phyloP scores from a whole-genome alignment of 2,113 vertebrate species.

The Lepus europaeus region DNA sequence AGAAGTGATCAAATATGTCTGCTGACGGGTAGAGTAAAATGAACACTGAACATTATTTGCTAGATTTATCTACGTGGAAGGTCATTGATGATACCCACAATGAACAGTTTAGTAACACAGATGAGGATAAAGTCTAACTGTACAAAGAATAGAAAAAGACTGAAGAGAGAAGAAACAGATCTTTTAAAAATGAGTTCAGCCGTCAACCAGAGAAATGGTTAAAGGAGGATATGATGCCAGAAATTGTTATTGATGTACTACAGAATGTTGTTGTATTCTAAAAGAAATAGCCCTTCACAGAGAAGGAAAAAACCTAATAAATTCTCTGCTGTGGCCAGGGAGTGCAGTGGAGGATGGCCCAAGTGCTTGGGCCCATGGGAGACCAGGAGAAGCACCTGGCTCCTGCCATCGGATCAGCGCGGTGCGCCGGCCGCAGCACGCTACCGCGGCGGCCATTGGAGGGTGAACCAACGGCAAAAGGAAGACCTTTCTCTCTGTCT shows the following conservation, averaged over 20 bases:
- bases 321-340: too few species aligned
- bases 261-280: neutral
- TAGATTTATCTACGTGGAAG: neutral
- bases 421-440: too few species aligned
- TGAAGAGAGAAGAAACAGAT: neutral
- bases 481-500: too few species aligned
- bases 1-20: neutral
- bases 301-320: neutral
- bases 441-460: too few species aligned
- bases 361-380: too few species aligned
- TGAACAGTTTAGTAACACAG: neutral
- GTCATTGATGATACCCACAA: neutral
- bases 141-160: neutral
- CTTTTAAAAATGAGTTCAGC: neutral
- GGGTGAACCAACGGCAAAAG: too few species aligned
- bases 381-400: too few species aligned
- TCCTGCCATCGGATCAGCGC: too few species aligned
- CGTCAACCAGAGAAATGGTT: neutral
- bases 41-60: neutral
- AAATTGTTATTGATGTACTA: neutral
- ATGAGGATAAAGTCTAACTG: neutral
- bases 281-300: neutral
- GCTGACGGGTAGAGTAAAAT: neutral
- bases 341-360: too few species aligned
- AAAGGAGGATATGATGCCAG: neutral